Evolutionary conservation across 2,888 invertebrate species (phyloP), one percentile per base, ranked within the genome.

Genomic region (Macrosiphum euphorbiae): DNA sequence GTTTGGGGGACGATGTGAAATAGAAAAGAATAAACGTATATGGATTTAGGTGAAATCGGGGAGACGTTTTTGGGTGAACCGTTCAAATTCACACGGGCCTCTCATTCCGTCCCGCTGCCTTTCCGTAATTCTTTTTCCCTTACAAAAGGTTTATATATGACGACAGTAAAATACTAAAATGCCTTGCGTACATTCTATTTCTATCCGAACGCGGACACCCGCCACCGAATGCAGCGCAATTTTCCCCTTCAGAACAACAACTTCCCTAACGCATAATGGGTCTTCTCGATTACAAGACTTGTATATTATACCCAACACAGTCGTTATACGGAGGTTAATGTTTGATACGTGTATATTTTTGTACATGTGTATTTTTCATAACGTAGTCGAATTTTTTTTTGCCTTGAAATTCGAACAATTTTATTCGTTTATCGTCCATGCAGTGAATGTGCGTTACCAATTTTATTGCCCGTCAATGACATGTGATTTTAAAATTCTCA

Each of bases 221-320:
- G n/a, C 47, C 41, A 16, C 28, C 44, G 16, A 67, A 26, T 52
- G 61, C 50, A 20, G 41, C 61, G 13, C 61, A 58, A 92, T 87
- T 87, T 87, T 26, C 26, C 58, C 52, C 41, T 50, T 13, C 41
- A 3, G 61, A 58, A 86, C 52, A 50, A 50, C 47, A 26, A 92
- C 87, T 92, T 92, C 8, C 41, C 50, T 5, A 86, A n/a, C 61
- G 24, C 4, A 52, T 28, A 92, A 92, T 92, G 47, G 87, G 50
- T 28, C 58, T 92, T 92, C 86, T 92, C 87, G 92, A 88, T 92
- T 92, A 92, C 47, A 92, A 50, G n/a, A 16, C 1, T 92, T 50
- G 13, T 50, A 61, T 85, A 85, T 88, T 67, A 92, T 41, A 67
- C 8, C 41, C 28, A n/a, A 35, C 61, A 55, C n/a, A 13, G 61